phyloP scores from a whole-genome alignment of 2,888 invertebrate genomes.

The Caradrina clavipalpis region DNA sequence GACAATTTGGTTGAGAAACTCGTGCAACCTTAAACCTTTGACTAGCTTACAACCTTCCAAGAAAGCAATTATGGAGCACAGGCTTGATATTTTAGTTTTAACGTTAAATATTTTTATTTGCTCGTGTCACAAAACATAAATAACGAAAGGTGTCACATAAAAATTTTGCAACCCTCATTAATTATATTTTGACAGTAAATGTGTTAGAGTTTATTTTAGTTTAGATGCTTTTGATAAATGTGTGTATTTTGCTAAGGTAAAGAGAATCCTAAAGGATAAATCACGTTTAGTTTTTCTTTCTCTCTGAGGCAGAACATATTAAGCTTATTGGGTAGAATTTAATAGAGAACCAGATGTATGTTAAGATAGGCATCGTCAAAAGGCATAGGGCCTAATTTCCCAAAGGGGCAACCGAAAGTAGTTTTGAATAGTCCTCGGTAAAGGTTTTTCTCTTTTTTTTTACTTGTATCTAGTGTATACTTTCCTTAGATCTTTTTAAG shows the following conservation, averaged over 20 bases:
- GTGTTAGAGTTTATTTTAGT: neutral
- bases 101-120: constrained; percentile 5
- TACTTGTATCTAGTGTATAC: constrained; percentile 29
- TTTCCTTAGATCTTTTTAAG: constrained; percentile 26
- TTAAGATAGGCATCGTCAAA: constrained; percentile 53
- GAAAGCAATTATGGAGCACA: neutral
- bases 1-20: neutral
- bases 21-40: neutral
- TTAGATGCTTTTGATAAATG: constrained; percentile 13
- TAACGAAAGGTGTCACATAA: constrained; percentile 2
- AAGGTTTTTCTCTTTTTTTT: constrained; percentile 44
- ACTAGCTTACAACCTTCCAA: neutral
- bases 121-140: constrained; percentile 12
- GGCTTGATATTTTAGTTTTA: neutral
- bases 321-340: constrained; percentile 49
- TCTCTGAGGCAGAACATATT: constrained; percentile 19
- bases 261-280: constrained; percentile 7
- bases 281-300: neutral
- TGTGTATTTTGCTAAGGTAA: neutral
- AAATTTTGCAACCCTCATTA: constrained; percentile 9
- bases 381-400: constrained; percentile 63
- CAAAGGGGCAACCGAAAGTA: constrained; percentile 52
- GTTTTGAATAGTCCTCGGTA: constrained; percentile 59
- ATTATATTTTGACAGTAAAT: constrained; percentile 7
- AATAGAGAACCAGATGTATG: constrained; percentile 50